Base-by-base conservation (phyloP, 2,888 invertebrate species). In the Drosophila paramelanica region DNA sequence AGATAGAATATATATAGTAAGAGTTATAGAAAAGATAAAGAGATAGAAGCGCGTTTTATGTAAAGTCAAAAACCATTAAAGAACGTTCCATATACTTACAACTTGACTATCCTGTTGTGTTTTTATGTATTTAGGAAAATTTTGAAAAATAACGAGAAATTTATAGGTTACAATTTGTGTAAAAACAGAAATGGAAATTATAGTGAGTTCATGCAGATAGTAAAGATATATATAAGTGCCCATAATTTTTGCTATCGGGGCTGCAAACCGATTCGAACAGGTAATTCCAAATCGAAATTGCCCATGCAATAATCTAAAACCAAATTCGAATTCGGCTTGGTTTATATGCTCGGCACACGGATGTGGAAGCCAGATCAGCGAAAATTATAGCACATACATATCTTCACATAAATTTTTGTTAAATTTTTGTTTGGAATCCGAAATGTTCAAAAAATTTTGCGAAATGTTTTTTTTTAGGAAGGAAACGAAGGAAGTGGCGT, bases 81-180 rank as follows among this genome's bases (percentile, higher is more conserved):
- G 59, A 69, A 76, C 72, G 65, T 84, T 86, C 86, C 73, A 72
- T 83, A 90, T 90, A 90, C 90, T 90, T 90, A 90, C 90, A 88
- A 90, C 82, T 84, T 85, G 80, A 73, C 88, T 86, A 76, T 89
- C 90, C 90, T 90, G 88, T 77, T 77, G 67, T 77, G 36, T 36
- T 36, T 36, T 36, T 36, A 36, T 36, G 75, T 78, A 67, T 75
- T 77, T 67, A 73, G 62, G 64, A 61, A 67, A 81, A 80, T 77
- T 84, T 87, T 80, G 72, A 68, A 82, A 83, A 70, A 88, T 61
- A 85, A 76, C 76, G 77, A 88, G 67, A 85, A 85, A 77, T 74
- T 86, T 60, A 81, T 73, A 69, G 79, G 70, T 89, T 87, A 86
- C 69, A 86, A 83, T 73, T 77, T 76, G 83, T 82, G 88, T 87